Evolutionary conservation across 2,113 vertebrate species (phyloP).

Genomic region (Amphiprion percula): DNA sequence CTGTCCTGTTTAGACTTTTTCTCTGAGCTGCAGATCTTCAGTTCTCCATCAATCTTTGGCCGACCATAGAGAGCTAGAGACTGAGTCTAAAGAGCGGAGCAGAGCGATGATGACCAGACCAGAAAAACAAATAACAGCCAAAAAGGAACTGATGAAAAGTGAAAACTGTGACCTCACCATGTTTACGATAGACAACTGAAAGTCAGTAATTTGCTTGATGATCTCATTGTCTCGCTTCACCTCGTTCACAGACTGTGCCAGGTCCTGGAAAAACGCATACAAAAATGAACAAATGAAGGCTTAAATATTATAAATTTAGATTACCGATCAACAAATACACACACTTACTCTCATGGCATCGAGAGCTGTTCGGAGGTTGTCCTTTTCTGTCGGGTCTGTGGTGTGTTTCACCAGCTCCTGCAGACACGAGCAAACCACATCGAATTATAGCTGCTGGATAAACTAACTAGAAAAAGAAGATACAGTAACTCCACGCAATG

Average conservation of each 20-base stretch:
- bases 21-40: constrained; percentile 89
- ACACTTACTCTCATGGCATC: constrained; percentile 89
- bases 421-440: constrained; percentile 12
- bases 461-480: not conserved
- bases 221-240: constrained; percentile 95
- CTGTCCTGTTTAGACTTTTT: constrained; percentile 94
- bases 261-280: constrained; percentile 80
- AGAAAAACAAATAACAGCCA: not conserved
- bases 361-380: constrained; percentile 88
- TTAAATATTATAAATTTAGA: not conserved
- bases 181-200: constrained; percentile 93
- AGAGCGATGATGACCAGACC: not conserved
- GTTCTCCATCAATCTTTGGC: constrained; percentile 94
- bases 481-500: not conserved
- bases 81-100: constrained; percentile 77
- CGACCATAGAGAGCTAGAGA: constrained; percentile 92
- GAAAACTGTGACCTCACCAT: constrained; percentile 66
- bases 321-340: too few relatives aligned
- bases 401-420: constrained; percentile 94
- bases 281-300: not conserved
- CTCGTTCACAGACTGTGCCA: constrained; percentile 93
- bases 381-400: constrained; percentile 85
- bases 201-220: constrained; percentile 90
- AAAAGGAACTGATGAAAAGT: not conserved
- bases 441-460: not conserved